A percentile compares a stretch with the other conserved stretches of the same genome.
These are phyloP conservation scores for Hydrolagus affinis DNA, from an alignment of 2,113 vertebrate genomes.

Conservation along the genomic window DNA sequence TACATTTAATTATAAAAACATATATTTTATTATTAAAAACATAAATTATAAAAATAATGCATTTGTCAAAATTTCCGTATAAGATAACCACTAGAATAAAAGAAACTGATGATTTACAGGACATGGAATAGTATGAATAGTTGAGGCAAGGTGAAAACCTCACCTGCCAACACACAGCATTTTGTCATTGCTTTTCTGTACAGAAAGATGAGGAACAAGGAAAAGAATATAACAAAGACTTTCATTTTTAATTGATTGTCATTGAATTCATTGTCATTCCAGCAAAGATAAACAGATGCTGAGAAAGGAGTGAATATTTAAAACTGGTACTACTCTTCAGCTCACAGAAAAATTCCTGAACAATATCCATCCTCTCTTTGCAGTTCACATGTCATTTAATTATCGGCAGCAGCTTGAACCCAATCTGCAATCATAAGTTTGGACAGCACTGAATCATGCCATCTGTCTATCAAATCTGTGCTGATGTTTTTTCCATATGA, in stretches of 20 bases:
- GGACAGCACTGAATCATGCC: too few relatives aligned
- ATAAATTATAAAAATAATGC: constrained; percentile 38
- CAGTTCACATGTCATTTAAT: too few relatives aligned
- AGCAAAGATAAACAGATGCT: not conserved
- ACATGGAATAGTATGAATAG: not conserved
- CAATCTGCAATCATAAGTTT: too few relatives aligned
- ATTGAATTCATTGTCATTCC: constrained; percentile 11
- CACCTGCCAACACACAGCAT: constrained; percentile 57
- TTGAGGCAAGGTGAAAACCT: not conserved
- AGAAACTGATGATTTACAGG: constrained; percentile 49
- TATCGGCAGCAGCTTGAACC: too few relatives aligned
- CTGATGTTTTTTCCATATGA: too few relatives aligned
- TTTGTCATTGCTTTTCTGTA: constrained; percentile 64
- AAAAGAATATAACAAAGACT: constrained; percentile 40
- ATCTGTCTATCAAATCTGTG: too few relatives aligned
- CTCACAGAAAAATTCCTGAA: too few relatives aligned
- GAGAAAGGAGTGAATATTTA: too few relatives aligned
- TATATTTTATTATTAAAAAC: too few relatives aligned
- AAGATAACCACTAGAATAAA: constrained; percentile 43
- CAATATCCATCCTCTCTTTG: too few relatives aligned
- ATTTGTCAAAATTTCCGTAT: constrained; percentile 40
- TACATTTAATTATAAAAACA: too few relatives aligned
- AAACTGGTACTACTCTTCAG: too few relatives aligned
- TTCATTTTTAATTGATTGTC: constrained; percentile 56
- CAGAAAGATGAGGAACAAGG: constrained; percentile 52